Evolutionary conservation across 53 echinoderm and acorn worm genomes (phyloP).

Genomic region (Zoroaster sp.): DNA sequence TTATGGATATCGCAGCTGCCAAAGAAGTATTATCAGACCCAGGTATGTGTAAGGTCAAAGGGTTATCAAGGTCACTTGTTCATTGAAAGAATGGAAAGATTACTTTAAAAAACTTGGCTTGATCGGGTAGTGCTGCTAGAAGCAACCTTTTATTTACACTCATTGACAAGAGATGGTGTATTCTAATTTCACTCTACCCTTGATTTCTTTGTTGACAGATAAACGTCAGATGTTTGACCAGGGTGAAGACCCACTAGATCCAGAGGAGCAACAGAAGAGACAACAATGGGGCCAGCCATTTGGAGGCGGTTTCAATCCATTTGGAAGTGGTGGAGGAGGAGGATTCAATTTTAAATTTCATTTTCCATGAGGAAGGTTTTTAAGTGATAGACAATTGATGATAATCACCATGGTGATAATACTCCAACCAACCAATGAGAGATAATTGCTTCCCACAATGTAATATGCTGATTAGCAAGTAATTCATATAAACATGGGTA

Average conservation of each 20-base stretch:
- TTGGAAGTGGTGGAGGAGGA: constrained; percentile 79
- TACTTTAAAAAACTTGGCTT: too few species aligned
- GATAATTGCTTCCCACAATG: not conserved
- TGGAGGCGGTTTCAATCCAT: constrained; percentile 87
- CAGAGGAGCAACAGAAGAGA: constrained; percentile 82
- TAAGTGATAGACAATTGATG: not conserved
- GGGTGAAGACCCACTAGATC: constrained; percentile 93
- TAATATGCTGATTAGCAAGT: not conserved
- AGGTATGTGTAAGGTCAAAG: constrained; percentile 58
- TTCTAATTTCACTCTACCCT: not conserved
- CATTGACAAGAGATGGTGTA: not conserved
- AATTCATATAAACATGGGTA: not conserved
- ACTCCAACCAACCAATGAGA: not conserved
- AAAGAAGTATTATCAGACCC: constrained; percentile 97
- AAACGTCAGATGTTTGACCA: constrained; percentile 85
- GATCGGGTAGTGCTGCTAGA: too few species aligned
- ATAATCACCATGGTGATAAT: not conserved
- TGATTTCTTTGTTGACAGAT: constrained; percentile 60
- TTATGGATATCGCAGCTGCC: constrained; percentile 99
- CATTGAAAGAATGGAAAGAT: too few species aligned
- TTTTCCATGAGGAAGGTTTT: constrained; percentile 42
- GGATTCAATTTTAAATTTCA: constrained; percentile 70
- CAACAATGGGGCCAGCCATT: constrained; percentile 88
- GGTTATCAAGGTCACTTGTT: too few species aligned
- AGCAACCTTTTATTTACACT: not conserved